Evolutionary conservation across 2,113 vertebrate species (phyloP).

Genomic region (Catharus fuscescens): DNA sequence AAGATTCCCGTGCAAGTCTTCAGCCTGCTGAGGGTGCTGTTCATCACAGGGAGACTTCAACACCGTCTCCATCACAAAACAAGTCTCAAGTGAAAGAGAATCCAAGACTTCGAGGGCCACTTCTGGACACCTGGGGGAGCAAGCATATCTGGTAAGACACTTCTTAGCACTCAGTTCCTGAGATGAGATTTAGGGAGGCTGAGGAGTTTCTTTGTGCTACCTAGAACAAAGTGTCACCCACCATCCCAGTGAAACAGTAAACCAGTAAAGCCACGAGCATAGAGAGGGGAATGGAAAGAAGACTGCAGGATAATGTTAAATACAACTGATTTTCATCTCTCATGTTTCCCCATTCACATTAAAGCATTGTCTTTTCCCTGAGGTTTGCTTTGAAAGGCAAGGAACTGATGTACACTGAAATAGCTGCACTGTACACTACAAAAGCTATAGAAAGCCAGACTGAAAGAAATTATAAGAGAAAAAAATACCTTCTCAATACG

Average conservation of each 20-base stretch:
- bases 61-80: conserved; percentile 54
- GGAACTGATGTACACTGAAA: neutral
- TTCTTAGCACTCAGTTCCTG: neutral
- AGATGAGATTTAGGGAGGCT: neutral
- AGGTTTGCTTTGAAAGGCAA: conserved; percentile 9
- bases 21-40: conserved; percentile 64
- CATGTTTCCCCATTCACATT: neutral
- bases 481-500: accelerated
- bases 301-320: neutral
- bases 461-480: neutral
- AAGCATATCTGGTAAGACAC: neutral
- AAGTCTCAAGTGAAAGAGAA: neutral
- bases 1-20: conserved; percentile 28
- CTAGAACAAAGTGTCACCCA: neutral
- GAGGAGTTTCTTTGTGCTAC: neutral
- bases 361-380: neutral
- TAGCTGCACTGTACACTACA: neutral
- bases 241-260: neutral
- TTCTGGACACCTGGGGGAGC: neutral
- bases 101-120: neutral
- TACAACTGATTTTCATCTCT: neutral
- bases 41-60: conserved; percentile 53
- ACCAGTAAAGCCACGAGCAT: neutral
- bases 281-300: neutral
- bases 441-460: neutral